These are phyloP conservation scores for Fragum whitleyi DNA, from an alignment of 2,888 invertebrate genomes.

Conservation along the genomic window DNA sequence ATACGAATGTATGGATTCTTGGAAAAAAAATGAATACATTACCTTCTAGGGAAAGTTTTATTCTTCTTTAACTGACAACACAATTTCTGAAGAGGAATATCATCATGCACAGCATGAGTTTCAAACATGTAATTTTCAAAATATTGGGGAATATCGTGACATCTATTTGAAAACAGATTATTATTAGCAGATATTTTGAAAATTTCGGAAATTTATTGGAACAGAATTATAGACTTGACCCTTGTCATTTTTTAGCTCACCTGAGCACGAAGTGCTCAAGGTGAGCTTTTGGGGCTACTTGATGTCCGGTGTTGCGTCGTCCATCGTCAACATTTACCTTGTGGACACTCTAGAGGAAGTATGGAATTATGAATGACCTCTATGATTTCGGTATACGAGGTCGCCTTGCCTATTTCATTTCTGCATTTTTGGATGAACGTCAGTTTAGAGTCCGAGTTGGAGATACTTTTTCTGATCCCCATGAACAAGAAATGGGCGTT, in stretches of 20 bases:
- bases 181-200: conserved; percentile 56
- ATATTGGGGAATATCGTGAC: conserved; percentile 50
- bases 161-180: conserved; percentile 53
- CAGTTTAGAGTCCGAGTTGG: no score
- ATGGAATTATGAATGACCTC: no score
- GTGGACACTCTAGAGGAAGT: no score
- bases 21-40: conserved; percentile 41
- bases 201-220: conserved; percentile 32
- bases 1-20: conserved; percentile 52
- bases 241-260: conserved; percentile 74
- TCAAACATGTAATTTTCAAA: conserved; percentile 17
- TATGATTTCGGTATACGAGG: no score
- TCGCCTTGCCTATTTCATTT: no score
- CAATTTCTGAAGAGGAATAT: conserved; percentile 43
- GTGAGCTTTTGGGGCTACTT: no score
- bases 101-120: conserved; percentile 38
- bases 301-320: conserved; percentile 33
- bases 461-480: no score
- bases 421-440: no score
- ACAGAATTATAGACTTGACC: conserved; percentile 74
- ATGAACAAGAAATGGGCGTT: no score
- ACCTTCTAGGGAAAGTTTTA: conserved; percentile 40
- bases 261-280: no score
- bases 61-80: conserved; percentile 30
- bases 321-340: no score